Base-by-base conservation (phyloP, 2,888 invertebrate species). In the Meteorus colon region DNA sequence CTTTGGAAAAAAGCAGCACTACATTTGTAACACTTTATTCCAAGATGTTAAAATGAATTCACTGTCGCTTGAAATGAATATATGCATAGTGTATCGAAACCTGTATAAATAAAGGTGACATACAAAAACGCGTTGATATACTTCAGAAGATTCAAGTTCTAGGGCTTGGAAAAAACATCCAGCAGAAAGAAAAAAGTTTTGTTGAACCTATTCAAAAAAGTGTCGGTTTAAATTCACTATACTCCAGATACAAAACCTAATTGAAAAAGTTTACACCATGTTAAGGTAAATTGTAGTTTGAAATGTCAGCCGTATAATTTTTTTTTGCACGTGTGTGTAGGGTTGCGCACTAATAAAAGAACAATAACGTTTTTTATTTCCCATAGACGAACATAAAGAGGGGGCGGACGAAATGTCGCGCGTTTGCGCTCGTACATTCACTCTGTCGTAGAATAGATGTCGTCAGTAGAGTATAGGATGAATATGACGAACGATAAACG, bases 401-500 rank as follows among this genome's bases (percentile, higher is more conserved):
- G 75, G 27, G 41, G 62, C 65, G 29, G 65, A 14, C 34, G 70
- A 24, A 74, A 60, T 37, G 66, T 24, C 27, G 14, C 65, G 55
- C 55, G 41, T 62, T 60, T 62, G 27, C 67, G 55, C 27, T 70
- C 1, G 16, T 27, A 59, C 41, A 34, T 48, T 63, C 34, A 59
- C n/a, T 48, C 66, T 37, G 59, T 60, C 41, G 34, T 71, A 8
- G 34, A 24, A 29, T 70, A 24, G 62, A 59, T 45, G 62, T 62
- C 70, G 19, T 65, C 59, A 19, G 37, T 16, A 59, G 69, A 70
- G 74, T 76, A 70, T 73, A 73, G 66, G 51, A 78, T 75, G 70
- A 78, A 78, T 41, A 41, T 77, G 76, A 66, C 34, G 55, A 68
- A 75, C 76, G 72, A 72, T 78, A 75, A 78, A 77, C 76, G 78